Evolutionary conservation across 2,888 invertebrate species (phyloP), one percentile per base, ranked within the genome.

Genomic region (Caenorhabditis macrosperma): DNA sequence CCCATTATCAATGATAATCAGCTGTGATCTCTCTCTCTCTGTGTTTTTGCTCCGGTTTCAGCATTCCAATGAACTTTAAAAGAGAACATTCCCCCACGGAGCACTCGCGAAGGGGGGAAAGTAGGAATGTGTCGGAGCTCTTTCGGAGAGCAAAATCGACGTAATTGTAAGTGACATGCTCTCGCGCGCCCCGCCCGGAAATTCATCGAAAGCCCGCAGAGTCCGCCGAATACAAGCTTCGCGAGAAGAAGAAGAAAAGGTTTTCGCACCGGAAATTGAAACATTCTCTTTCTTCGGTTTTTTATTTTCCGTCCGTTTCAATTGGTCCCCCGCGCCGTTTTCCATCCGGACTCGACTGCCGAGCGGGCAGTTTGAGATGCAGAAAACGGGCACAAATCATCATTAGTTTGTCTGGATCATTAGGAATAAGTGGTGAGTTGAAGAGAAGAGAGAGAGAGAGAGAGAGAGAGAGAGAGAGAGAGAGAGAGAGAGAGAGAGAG

Each of bases 151-250:
- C n/a, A n/a, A 61, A 75, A 67, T 75, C 66, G 75, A 67, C 75
- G 67, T 67, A 66, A 74, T 74, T 74, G 74, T 74, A 74, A 74
- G 67, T 67, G 75, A 75, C 75, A 75, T 75, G 26, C 50, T 55
- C 35, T n/a, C 30, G 44, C 28, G 63, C 15, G 22, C 28, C n/a
- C 20, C 17, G 17, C 35, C 61, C 67, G 75, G 67, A 67, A 75
- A 67, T 67, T 59, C 67, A 52, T 54, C 17, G 60, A 35, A 20
- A 20, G n/a, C n/a, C n/a, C n/a, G n/a, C n/a, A n/a, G n/a, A n/a
- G n/a, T n/a, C n/a, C n/a, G n/a, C n/a, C n/a, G n/a, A n/a, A n/a
- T n/a, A n/a, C n/a, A n/a, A n/a, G n/a, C n/a, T n/a, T n/a, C n/a
- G n/a, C n/a, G n/a, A 22, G 26, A 17, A 33, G 6, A 6, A 1